Evolutionary conservation across 2,888 invertebrate species (phyloP).

Genomic region (Mongoloraphidia duomilia): DNA sequence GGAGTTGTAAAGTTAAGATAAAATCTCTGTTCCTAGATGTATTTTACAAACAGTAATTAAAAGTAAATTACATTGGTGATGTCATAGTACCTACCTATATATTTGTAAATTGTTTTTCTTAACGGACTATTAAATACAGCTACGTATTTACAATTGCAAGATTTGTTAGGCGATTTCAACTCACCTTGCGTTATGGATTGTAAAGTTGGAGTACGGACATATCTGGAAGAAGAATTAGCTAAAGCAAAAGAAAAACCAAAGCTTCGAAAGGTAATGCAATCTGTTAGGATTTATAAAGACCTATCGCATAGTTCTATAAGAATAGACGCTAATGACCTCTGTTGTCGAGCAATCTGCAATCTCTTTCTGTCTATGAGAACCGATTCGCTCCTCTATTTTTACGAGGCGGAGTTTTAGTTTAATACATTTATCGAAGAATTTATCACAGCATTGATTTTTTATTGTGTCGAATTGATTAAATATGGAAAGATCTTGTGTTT

Average conservation of each 20-base stretch:
- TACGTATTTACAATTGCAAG: constrained; percentile 80
- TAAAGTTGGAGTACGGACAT: constrained; percentile 89
- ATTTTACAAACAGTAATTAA: too few species aligned
- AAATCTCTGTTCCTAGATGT: too few species aligned
- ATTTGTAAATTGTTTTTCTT: constrained; percentile 22
- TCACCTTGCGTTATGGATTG: constrained; percentile 95
- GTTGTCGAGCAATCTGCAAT: too few species aligned
- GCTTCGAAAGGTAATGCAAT: constrained; percentile 52
- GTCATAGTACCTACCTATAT: not conserved
- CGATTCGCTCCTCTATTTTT: not conserved
- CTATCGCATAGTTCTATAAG: too few species aligned
- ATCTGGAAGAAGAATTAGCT: constrained; percentile 85
- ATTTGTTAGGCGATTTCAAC: constrained; percentile 78
- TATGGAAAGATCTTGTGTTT: constrained; percentile 6
- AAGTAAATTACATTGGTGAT: not conserved
- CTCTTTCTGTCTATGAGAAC: too few species aligned
- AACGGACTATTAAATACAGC: constrained; percentile 26
- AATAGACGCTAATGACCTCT: too few species aligned
- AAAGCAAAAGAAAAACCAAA: constrained; percentile 93
- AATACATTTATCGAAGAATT: not conserved
- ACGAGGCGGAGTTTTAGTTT: not conserved
- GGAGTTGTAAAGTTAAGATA: too few species aligned
- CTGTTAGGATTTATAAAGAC: too few species aligned
- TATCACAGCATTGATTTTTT: not conserved
- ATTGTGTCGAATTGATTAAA: not conserved